Conservation (phyloP, 2,113 vertebrate genomes). For the Gadus chalcogrammus region DNA sequence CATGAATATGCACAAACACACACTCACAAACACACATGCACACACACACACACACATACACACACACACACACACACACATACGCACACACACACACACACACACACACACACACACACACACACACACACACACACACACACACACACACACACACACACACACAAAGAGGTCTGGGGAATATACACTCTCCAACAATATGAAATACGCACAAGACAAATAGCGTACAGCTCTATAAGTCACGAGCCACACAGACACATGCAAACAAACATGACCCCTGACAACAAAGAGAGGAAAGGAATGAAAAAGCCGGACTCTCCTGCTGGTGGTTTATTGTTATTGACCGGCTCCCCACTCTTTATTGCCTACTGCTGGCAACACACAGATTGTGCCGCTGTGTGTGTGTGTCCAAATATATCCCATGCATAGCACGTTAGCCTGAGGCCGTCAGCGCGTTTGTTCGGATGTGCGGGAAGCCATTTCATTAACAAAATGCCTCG, state of each 20-base stretch:
- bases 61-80: conserved; percentile 8
- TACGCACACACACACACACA: not conserved
- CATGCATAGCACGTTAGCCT: not conserved
- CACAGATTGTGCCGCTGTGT: conserved; percentile 18
- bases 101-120: conserved; percentile 21
- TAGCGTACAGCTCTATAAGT: not conserved
- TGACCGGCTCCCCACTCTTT: no score
- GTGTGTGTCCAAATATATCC: not conserved
- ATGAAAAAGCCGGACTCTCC: not conserved
- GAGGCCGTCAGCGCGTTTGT: not conserved
- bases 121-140: conserved; percentile 37
- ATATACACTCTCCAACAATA: conserved; percentile 3
- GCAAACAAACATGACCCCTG: not conserved
- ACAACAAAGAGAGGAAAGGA: not conserved
- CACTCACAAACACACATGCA: conserved; percentile 7
- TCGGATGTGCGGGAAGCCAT: not conserved
- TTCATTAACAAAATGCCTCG: not conserved
- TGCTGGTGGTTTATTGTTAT: not conserved
- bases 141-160: conserved; percentile 17
- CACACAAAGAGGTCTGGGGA: conserved; percentile 23
- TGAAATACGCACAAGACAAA: not conserved
- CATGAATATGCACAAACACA: no score
- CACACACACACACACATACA: not conserved
- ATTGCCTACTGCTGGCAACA: no score
- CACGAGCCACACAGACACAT: not conserved